Evolutionary conservation across 2,888 invertebrate species (phyloP).

Genomic region (Lumbricus terrestris): DNA sequence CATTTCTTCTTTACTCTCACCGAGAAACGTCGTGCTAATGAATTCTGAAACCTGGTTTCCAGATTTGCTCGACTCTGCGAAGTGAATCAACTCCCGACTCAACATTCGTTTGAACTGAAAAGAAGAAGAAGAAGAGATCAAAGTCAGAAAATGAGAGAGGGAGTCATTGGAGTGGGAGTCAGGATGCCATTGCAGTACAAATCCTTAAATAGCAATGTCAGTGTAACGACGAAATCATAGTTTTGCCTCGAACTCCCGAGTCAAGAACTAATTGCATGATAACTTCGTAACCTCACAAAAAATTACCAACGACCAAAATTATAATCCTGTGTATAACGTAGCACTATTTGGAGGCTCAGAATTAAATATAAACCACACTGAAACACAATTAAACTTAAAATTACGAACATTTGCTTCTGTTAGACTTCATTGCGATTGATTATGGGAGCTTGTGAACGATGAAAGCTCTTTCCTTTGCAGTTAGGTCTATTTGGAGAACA

Average conservation of each 20-base stretch:
- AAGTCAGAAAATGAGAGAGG: not conserved
- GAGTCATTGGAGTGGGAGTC: too few species aligned
- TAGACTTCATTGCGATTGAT: not conserved
- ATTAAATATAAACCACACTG: not conserved
- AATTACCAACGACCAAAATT: too few species aligned
- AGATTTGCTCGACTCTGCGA: constrained; percentile 97
- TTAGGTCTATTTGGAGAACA: too few species aligned
- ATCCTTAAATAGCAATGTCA: not conserved
- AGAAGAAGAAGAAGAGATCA: not conserved
- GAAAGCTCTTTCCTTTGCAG: not conserved
- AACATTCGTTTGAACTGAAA: constrained; percentile 96
- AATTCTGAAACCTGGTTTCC: constrained; percentile 99
- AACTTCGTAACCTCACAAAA: too few species aligned
- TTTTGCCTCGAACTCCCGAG: not conserved
- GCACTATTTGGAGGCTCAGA: too few species aligned
- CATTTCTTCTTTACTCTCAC: too few species aligned
- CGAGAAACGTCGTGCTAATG: constrained; percentile 97
- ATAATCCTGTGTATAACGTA: too few species aligned
- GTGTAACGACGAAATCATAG: not conserved
- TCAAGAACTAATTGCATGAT: too few species aligned
- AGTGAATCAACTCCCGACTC: constrained; percentile 97
- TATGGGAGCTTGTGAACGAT: not conserved
- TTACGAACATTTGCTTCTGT: not conserved
- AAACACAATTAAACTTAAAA: too few species aligned
- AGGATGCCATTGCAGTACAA: not conserved